Base-by-base conservation (phyloP, 2,888 invertebrate genomes). In the Ophioninae sp. region DNA sequence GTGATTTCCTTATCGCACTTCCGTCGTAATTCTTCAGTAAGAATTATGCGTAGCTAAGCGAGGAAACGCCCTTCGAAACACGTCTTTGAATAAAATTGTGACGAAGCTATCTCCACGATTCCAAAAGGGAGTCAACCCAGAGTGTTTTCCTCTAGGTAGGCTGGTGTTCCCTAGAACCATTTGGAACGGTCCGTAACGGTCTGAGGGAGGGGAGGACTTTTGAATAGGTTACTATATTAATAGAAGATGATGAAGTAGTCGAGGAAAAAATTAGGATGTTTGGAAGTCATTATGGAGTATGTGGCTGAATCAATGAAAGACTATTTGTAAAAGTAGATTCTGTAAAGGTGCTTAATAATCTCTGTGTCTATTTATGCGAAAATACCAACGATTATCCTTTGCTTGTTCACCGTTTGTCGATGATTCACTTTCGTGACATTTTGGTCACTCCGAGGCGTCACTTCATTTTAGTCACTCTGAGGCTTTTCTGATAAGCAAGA, bases 261-360 rank as follows among this genome's bases (percentile, higher is more conserved):
- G 50, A 50, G 17, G 50, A 10, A 50, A 50, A 17, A 3, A 50
- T 17, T 13, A 17, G 6, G 50, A 50, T 13, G 17, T 50, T 50
- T 50, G 17, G 17, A 50, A 17, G 17, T 79, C 57, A 81, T 81
- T 79, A 81, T 84, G 23, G 79, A 84, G 78, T 78, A 73, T 67
- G 75, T 72, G 72, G 76, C 68, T 50, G 79, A 79, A 57, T 81
- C 79, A 79, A 79, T 62, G 74, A 30, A 62, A 57, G 23, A 44
- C 68, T 76, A 61, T 72, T 79, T 50, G 23, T 20, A 59, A 67
- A 59, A 67, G 21, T 57, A 44, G 64, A 64, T 64, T 41, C 23
- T 0, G 56, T 21, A 61, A 56, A 21, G 39, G 67, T 72, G 50
- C 65, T 56, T 76, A 61, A 13, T 72, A 64, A 61, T 64, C 13